Conservation (phyloP, 2,113 vertebrate species). For the Microcebus jonahi region DNA sequence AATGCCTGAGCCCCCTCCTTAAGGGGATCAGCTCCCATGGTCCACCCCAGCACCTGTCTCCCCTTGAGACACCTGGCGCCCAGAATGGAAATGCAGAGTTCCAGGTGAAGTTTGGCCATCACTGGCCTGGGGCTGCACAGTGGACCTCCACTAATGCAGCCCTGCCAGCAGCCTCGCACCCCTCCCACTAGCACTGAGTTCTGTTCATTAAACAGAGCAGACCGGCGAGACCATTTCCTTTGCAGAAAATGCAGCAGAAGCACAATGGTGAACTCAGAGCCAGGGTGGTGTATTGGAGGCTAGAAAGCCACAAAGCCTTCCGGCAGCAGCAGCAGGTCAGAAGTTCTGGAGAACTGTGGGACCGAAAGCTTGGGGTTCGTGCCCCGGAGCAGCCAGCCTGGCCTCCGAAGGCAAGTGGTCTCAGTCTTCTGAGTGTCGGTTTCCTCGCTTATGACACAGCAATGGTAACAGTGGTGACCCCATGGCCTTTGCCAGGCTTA, state of each 20-base stretch:
- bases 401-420: background rate
- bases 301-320: background rate
- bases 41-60: background rate
- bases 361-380: no score
- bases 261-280: background rate
- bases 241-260: background rate
- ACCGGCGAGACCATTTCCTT: background rate
- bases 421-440: background rate
- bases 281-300: no score
- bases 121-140: fast-evolving
- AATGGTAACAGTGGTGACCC: background rate
- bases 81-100: background rate
- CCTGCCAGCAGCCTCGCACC: fast-evolving
- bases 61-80: background rate
- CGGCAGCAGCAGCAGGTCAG: no score
- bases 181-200: fast-evolving
- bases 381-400: fast-evolving
- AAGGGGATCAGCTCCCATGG: fast-evolving
- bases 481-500: background rate
- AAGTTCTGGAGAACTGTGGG: background rate
- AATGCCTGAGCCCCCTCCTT: background rate
- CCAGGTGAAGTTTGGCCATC: no score
- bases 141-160: background rate
- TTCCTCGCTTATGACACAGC: background rate
- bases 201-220: background rate